Base-by-base conservation (phyloP, 2,888 invertebrate genomes). In the Dascillus cervinus region DNA sequence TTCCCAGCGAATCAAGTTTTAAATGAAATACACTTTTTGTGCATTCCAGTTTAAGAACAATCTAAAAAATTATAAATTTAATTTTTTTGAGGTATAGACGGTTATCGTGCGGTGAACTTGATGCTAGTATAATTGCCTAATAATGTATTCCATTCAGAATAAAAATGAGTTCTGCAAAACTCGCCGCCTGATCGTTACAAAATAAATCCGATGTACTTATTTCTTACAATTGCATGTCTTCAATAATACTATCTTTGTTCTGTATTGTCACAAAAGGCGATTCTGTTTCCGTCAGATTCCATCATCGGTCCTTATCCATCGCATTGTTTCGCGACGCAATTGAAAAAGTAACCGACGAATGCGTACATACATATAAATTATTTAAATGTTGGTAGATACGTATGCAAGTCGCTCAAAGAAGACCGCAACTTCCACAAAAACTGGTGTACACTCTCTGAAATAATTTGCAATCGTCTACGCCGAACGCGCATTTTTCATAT, bases 301-400 rank as follows among this genome's bases (percentile, higher is more conserved):
- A 43, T 49, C 53, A 37, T 28, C 44, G 47, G 40, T 58, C 58
- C 52, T 46, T 32, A 44, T 59, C 52, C 34, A 44, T 47, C 44
- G 52, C 59, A 58, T 59, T 59, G 60, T 58, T 48, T 36, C 44
- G 51, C 54, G 53, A 53, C 52, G 55, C 57, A 55, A 56, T 55
- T 58, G 60, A 60, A 61, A 61, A 61, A 61, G 53, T 59, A 55
- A 55, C 51, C 55, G 49, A 49, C 54, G 55, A 56, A 58, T 56
- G 56, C 60, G 60, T 60, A 62, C 62, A 58, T 60, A 64, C 62
- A 61, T 62, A 64, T 64, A 64, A 64, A 64, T 64, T 64, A 64
- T 64, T 64, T 64, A 64, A 64, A 64, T 64, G 63, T 59, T 61
- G 56, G 56, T 53, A 55, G 60, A 61, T 62, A 61, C 61, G 62